phyloP scores from a whole-genome alignment of 2,113 vertebrate species.

The Philantomba maxwellii region DNA sequence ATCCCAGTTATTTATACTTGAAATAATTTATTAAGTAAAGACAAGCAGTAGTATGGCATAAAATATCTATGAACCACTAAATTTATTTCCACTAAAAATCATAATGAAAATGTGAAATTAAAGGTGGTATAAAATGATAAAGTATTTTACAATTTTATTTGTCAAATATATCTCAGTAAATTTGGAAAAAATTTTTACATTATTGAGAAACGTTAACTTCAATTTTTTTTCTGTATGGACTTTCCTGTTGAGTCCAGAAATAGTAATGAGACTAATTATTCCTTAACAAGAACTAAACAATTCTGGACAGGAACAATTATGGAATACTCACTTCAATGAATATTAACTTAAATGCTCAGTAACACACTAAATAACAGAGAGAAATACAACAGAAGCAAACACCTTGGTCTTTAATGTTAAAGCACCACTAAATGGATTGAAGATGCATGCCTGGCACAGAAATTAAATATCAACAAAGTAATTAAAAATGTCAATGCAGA shows the following conservation, averaged over 20 bases:
- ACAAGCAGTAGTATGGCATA: not conserved
- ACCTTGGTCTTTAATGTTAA: not conserved
- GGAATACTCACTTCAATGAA: not conserved
- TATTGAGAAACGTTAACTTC: not conserved
- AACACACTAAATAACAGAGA: not conserved
- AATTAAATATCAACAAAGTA: not conserved
- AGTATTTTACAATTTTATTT: not conserved
- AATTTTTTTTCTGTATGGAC: not conserved
- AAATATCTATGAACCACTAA: not conserved
- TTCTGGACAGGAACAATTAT: not conserved
- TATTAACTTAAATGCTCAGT: not conserved
- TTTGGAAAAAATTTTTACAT: not conserved
- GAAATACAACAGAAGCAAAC: not conserved
- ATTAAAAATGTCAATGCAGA: not conserved
- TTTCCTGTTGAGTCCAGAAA: not conserved
- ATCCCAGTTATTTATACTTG: not conserved
- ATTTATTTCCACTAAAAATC: not conserved
- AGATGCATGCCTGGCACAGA: not conserved
- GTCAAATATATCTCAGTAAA: not conserved
- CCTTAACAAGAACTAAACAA: not conserved
- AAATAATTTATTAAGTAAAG: slow-evolving; percentile 16
- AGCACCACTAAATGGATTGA: not conserved
- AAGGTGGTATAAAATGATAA: not conserved
- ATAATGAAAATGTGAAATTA: not conserved
- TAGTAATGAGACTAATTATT: not conserved